These are phyloP conservation scores for Maccullochella peelii DNA, from an alignment of 2,113 vertebrate genomes.

Conservation along the genomic window DNA sequence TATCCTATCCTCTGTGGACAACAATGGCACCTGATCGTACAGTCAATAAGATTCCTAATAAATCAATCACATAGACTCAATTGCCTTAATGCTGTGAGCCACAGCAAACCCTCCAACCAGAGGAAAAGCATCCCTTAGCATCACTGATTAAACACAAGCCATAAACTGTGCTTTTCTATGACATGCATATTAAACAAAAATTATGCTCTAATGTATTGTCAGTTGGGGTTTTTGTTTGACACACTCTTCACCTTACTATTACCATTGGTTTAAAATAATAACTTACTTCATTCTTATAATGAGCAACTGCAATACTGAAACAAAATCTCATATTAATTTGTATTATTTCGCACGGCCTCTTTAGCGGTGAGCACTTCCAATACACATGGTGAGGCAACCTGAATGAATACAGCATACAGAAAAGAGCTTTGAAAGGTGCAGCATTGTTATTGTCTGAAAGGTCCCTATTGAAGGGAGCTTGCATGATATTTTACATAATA, in stretches of 20 bases:
- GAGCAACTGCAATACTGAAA: slow-evolving; percentile 17
- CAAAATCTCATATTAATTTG: slow-evolving; percentile 25
- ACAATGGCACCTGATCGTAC: slow-evolving; percentile 5
- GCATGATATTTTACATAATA: slow-evolving; percentile 54
- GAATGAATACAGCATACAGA: slow-evolving; percentile 51
- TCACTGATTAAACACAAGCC: neutral
- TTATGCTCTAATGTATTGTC: neutral
- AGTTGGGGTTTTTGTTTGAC: neutral
- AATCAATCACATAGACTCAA: slow-evolving; percentile 35
- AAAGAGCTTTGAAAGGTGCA: slow-evolving; percentile 64
- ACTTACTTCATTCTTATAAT: neutral
- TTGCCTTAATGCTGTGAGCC: slow-evolving; percentile 14
- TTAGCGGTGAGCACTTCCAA: slow-evolving; percentile 40
- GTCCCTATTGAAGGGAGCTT: slow-evolving; percentile 52
- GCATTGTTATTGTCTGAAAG: slow-evolving; percentile 64
- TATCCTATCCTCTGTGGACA: neutral
- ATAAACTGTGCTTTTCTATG: neutral
- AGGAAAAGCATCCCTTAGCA: neutral
- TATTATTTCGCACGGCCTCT: slow-evolving; percentile 27
- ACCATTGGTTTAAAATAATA: neutral
- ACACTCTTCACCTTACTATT: neutral
- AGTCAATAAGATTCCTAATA: slow-evolving; percentile 16
- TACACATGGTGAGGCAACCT: slow-evolving; percentile 1
- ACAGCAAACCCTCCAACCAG: slow-evolving; percentile 23
- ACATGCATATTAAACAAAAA: neutral